phyloP scores from a whole-genome alignment of 2,888 invertebrate genomes.

The Calameuta pallipes region DNA sequence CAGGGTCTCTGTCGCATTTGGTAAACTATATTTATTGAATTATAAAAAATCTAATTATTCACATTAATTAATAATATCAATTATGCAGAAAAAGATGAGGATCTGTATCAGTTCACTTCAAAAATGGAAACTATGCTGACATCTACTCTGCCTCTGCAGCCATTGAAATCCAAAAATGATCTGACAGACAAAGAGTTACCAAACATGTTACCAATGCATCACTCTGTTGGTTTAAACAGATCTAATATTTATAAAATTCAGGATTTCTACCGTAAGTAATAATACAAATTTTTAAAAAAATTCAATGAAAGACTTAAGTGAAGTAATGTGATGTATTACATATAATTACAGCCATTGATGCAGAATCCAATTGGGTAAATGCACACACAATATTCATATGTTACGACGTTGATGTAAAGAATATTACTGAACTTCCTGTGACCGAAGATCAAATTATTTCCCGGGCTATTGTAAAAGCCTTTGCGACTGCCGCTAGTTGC shows the following conservation, averaged over 20 bases:
- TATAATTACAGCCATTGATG: conserved; percentile 68
- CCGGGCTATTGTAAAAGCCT: conserved; percentile 79
- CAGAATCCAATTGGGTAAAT: conserved; percentile 67
- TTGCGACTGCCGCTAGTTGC: conserved; percentile 80
- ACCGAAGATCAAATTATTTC: conserved; percentile 76
- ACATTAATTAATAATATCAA: neutral
- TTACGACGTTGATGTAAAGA: conserved; percentile 76
- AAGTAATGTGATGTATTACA: conserved; percentile 7
- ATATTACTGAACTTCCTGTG: conserved; percentile 77
- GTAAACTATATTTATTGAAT: conserved; percentile 34
- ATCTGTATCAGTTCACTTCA: conserved; percentile 75
- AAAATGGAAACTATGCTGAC: conserved; percentile 76
- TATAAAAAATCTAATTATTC: neutral
- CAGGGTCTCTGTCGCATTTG: conserved; percentile 70
- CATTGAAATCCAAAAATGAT: conserved; percentile 64
- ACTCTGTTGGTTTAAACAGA: conserved; percentile 75
- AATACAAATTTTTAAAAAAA: conserved; percentile 4
- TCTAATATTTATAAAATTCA: conserved; percentile 74
- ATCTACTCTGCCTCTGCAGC: conserved; percentile 72
- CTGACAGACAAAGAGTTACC: conserved; percentile 73
- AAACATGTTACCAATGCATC: conserved; percentile 79
- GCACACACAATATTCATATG: conserved; percentile 85
- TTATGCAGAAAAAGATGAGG: conserved; percentile 69
- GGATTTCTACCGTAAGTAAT: conserved; percentile 79
- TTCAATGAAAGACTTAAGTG: neutral